Base-by-base conservation (phyloP, 2,797 vertebrate genomes). In the Hydrolagus colliei region DNA sequence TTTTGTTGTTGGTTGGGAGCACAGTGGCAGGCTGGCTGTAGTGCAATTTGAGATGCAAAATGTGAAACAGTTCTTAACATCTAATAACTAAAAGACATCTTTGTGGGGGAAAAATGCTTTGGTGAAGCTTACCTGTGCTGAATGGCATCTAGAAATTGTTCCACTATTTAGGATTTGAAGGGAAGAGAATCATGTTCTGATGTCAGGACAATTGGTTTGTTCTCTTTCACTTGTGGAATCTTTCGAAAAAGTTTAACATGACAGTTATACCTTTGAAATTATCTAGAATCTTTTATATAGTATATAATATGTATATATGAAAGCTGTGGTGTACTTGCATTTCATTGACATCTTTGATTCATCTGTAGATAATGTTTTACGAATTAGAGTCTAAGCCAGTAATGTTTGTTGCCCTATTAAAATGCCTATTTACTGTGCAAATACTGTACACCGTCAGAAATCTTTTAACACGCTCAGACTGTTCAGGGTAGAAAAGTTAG, bases 381-480 rank as follows among this genome's bases (percentile, higher is more conserved):
- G 18, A 76, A 20, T 76, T 76, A 14, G 74, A 20, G 41, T 76
- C 35, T 41, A 76, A 5, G 12, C 41, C 32, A 52, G 35, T 16
- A 76, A 41, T 76, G 41, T 76, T 41, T 52, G 32, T 74, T 74
- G 27, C 18, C 74, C 41, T 76, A 76, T 41, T 76, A 41, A 76
- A 52, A 76, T 76, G 32, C 41, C 74, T 76, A 11, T 73, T 76
- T 35, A 2, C 35, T 52, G 32, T 76, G 74, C 74, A 76, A 41
- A 76, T 52, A 76, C 52, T 52, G 35, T 76, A 52, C 32, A 52
- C 8, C 35, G 18, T 76, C 32, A 76, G 41, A 76, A 52, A 76
- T 76, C 74, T 74, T 27, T 74, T 74, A 74, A 74, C 73, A 27
- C 27, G 72, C n/a, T 73, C 72, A 73, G 72, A 73, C 72, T 35